phyloP scores from a whole-genome alignment of 2,113 vertebrate genomes.

The Crotalus viridis region DNA sequence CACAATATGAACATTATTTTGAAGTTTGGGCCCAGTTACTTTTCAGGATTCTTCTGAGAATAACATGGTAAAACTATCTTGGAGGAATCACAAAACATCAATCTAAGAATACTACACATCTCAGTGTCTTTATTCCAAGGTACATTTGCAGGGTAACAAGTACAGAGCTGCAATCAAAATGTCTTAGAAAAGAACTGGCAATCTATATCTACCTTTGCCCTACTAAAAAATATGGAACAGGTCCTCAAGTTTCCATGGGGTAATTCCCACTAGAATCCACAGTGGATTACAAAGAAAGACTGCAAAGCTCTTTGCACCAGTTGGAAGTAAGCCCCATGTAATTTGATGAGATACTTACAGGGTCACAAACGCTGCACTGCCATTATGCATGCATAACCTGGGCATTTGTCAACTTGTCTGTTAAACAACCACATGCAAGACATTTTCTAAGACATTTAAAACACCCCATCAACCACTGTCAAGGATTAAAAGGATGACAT shows the following conservation, averaged over 20 bases:
- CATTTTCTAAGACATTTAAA: not conserved
- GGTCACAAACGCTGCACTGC: not conserved
- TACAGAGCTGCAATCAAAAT: not conserved
- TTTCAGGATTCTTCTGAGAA: not conserved
- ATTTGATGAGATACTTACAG: not conserved
- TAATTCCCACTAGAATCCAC: not conserved
- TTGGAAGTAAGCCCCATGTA: not conserved
- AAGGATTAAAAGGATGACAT: not conserved
- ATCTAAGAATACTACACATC: not conserved
- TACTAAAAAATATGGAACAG: not conserved
- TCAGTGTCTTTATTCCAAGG: not conserved
- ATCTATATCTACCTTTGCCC: not conserved
- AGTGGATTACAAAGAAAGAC: not conserved
- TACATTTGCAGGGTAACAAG: not conserved
- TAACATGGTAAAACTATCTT: not conserved
- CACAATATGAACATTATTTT: not conserved
- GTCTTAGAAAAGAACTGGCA: not conserved
- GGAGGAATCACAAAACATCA: not conserved
- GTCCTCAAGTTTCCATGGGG: not conserved
- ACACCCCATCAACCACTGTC: not conserved
- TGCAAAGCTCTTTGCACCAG: not conserved
- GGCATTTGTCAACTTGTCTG: not conserved
- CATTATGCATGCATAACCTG: not conserved
- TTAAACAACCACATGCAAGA: not conserved
- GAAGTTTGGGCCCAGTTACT: not conserved